phyloP scores from a whole-genome alignment of 2,113 vertebrate species.

The Strigops habroptila region DNA sequence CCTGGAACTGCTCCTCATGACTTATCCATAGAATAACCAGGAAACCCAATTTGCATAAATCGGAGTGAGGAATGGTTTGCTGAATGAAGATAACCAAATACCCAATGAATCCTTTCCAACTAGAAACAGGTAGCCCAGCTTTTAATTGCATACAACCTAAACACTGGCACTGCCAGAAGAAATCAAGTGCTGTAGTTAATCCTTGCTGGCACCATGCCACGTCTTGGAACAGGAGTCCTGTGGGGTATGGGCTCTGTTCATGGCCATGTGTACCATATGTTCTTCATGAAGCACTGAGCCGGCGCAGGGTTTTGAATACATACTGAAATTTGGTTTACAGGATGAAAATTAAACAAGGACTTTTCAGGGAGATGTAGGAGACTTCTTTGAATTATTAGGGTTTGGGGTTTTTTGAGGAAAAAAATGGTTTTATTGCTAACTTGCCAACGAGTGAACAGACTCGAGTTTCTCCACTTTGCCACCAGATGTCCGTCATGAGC shows the following conservation, averaged over 20 bases:
- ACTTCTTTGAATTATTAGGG: neutral
- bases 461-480: constrained; percentile 57
- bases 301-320: neutral
- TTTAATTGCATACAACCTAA: neutral
- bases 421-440: neutral
- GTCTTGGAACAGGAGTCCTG: neutral
- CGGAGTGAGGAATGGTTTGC: neutral
- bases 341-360: neutral
- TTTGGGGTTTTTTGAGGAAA: neutral
- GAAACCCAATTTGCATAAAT: neutral
- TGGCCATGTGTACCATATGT: neutral
- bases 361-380: neutral
- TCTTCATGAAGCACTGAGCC: neutral
- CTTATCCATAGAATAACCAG: neutral
- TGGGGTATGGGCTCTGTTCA: neutral
- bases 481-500: constrained; percentile 77
- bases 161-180: neutral
- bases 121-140: neutral
- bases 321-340: neutral
- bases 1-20: neutral
- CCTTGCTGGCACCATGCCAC: neutral
- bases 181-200: neutral
- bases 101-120: neutral
- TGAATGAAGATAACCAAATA: neutral
- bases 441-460: neutral